Evolutionary conservation across 2,888 invertebrate genomes (phyloP).

Genomic region (Drosophila recens): DNA sequence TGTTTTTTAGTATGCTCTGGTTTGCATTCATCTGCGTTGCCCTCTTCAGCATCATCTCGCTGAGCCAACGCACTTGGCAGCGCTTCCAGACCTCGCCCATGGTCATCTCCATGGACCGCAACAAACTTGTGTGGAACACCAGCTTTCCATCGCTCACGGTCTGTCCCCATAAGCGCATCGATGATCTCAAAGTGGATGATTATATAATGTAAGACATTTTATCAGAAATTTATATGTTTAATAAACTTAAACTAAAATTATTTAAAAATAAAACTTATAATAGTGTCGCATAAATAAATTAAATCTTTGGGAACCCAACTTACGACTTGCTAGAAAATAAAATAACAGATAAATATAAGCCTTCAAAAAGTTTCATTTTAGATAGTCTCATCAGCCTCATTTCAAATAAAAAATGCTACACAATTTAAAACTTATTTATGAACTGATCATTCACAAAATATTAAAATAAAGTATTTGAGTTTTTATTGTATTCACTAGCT

Average conservation of each 20-base stretch:
- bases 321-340: too few relatives aligned
- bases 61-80: conserved; percentile 88
- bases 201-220: conserved; percentile 86
- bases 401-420: too few relatives aligned
- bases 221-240: neutral
- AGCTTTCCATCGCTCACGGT: conserved; percentile 90
- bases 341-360: too few relatives aligned
- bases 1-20: conserved; percentile 86
- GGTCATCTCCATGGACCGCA: conserved; percentile 90
- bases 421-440: too few relatives aligned
- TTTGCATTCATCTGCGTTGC: conserved; percentile 86
- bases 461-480: too few relatives aligned
- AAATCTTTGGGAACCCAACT: too few relatives aligned
- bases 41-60: conserved; percentile 86
- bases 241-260: neutral
- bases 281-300: too few relatives aligned
- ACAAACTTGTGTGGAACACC: conserved; percentile 90
- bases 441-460: too few relatives aligned
- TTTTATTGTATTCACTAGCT: too few relatives aligned
- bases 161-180: conserved; percentile 88
- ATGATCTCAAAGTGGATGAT: conserved; percentile 86
- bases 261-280: too few relatives aligned
- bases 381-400: too few relatives aligned
- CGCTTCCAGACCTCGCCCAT: conserved; percentile 90
- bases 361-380: too few relatives aligned